A percentile compares a stretch with the other conserved stretches of the same genome.
Conservation (phyloP, 2,888 invertebrate genomes). For the Prionchulus punctatus region DNA sequence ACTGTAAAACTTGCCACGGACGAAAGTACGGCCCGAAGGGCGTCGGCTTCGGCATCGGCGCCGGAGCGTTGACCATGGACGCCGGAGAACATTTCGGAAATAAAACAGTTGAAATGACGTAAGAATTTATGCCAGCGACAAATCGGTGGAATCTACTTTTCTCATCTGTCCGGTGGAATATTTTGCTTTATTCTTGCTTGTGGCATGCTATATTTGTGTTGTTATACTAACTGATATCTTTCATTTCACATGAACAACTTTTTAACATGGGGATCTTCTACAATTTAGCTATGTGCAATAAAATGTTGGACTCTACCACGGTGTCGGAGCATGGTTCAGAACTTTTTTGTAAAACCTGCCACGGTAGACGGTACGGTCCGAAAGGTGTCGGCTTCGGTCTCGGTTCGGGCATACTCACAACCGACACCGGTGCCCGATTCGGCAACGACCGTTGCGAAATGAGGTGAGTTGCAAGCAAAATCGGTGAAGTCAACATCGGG, state of each 20-base stretch:
- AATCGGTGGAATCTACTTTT: background rate
- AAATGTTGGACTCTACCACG: slow-evolving; percentile 80
- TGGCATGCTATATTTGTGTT: too few species aligned
- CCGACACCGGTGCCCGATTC: slow-evolving; percentile 81
- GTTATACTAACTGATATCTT: too few species aligned
- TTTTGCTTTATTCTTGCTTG: too few species aligned
- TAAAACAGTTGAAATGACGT: background rate
- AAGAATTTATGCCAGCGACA: too few species aligned
- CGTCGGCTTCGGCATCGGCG: slow-evolving; percentile 94
- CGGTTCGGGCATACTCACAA: slow-evolving; percentile 88
- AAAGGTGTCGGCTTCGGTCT: slow-evolving; percentile 96
- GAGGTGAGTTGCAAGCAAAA: too few species aligned
- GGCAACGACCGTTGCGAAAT: slow-evolving; percentile 32
- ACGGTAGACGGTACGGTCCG: slow-evolving; percentile 87
- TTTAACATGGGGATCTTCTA: too few species aligned
- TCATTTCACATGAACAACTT: too few species aligned
- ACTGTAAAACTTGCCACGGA: slow-evolving; percentile 82
- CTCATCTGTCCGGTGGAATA: too few species aligned
- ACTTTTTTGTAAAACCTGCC: slow-evolving; percentile 79
- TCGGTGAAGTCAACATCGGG: too few species aligned
- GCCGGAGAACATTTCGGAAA: slow-evolving; percentile 64
- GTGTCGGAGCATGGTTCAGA: slow-evolving; percentile 80
- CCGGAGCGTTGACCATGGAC: slow-evolving; percentile 91
- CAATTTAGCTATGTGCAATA: slow-evolving; percentile 59
- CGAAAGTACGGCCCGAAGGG: slow-evolving; percentile 92